Base-by-base conservation (phyloP, 2,113 vertebrate genomes). In the Phrynosoma blainvillii region DNA sequence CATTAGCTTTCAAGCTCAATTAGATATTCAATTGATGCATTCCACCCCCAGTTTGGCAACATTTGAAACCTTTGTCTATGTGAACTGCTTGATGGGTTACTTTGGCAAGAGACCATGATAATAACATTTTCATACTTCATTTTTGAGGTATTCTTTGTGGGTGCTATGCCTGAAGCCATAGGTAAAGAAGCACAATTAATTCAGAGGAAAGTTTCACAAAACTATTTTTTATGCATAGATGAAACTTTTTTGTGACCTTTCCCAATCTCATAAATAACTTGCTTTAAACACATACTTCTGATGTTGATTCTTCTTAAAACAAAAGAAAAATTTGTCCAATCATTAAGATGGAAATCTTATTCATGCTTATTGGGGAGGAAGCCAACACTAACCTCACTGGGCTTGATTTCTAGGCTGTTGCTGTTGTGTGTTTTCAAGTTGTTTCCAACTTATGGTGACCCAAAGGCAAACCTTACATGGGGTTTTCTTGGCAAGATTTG, bases 1-100 rank as follows among this genome's bases (percentile, higher is more conserved):
- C 89, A 89, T 73, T 70, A 59, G 82, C 92, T 96, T 96, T 95
- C 84, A 93, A 92, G 91, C 91, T 79, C 56, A 95, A 94, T 96
- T 95, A 94, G 89, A 92, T 82, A 93, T 96, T 94, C 96, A 96
- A 94, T 96, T 96, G 95, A 93, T 88, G 91, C 70, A 93, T 91
- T 91, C 95, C 90, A 90, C 94, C 18, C 20, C 93, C 36, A 36
- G 92, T 94, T 92, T 93, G 87, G 89, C 87, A 90, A 87, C 93
- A 94, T 92, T 93, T 71, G 68, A 91, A 94, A 93, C 83, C 81
- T 90, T 93, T 40, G 87, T 93, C 96, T 96, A 90, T 89, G 73
- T 89, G 88, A 93, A 92, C 62, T 89, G 78, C 82, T 94, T 86
- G 75, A 82, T 65, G 79, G 81, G 76, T 66, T 85, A 85, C 3